Evolutionary conservation across 2,888 invertebrate species (phyloP), one percentile per base, ranked within the genome.

Genomic region (Hirtodrosophila cameraria): DNA sequence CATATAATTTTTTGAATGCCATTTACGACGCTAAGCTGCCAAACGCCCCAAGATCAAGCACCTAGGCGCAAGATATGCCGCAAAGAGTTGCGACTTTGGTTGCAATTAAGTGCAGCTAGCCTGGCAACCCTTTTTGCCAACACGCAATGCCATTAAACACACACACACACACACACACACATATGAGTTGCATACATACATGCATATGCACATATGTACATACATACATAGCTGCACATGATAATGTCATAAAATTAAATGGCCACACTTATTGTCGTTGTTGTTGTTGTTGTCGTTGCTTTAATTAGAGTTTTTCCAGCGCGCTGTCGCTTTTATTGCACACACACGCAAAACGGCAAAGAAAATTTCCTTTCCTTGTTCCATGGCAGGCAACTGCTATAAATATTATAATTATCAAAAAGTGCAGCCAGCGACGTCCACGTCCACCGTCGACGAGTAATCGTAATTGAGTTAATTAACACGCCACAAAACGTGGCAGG

Each of bases 341-440:
- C 55, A 67, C 52, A 58, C 46, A 30, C 13, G 30, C 27, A 48
- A 31, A 35, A 43, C 13, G 38, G 35, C 35, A 52, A 69, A 64
- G 75, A 76, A 76, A 73, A 76, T 60, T 69, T 72, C 42, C 68
- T 75, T 75, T 57, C 39, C 66, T 64, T 65, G 54, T 54, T 62
- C 41, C 58, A 54, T 41, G 54, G 30, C 45, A 20, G 50, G 60
- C 66, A 64, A 53, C 75, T 46, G 83, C 83, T 75, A 83, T 83
- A 83, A 83, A 83, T 83, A 83, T 83, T 86, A 83, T 83, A 83
- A 83, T 83, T 86, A 86, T 86, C 80, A 86, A 83, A 83, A 82
- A 85, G 75, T 75, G 75, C 72, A 84, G 84, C 68, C 66, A 74
- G 53, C 49, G 43, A 72, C 63, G 36, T 42, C 30, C 13, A 55